Base-by-base conservation (phyloP, 2,888 invertebrate genomes). In the Zygogramma bicolorata region DNA sequence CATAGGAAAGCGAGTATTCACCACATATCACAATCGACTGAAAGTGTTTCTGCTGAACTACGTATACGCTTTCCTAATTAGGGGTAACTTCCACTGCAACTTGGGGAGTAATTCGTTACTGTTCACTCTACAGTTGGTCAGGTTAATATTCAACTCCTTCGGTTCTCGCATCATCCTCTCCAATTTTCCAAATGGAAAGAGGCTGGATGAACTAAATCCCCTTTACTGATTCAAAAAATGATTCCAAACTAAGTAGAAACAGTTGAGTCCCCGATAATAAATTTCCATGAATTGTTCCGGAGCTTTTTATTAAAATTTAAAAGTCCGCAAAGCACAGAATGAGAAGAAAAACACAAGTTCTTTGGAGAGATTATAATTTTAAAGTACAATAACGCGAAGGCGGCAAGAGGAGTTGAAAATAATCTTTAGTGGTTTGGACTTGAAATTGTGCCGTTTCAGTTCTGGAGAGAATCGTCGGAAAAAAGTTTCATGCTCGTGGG, bases 321-420 rank as follows among this genome's bases (percentile, higher is more conserved):
- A 57, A 71, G 38, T 59, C 70, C 61, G 66, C 46, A 61, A 66
- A 25, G 60, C 1, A 62, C 20, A 25, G 40, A 49, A 68, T 58
- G 40, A 40, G 60, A 46, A 65, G 59, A 53, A 63, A 63, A 68
- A 65, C 25, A 29, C 8, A n/a, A 46, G 46, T 31, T 25, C 60
- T 68, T 60, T 63, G 29, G 31, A 22, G 59, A 63, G 65, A 68
- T 72, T 72, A 72, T 68, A 68, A 68, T 72, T 72, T 72, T 40
- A 65, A 63, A 63, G 60, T 71, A 68, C 68, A 65, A 46, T 65
- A 49, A 72, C 46, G 65, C 42, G 63, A 68, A 60, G 29, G 49
- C 42, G 66, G 38, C 38, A 53, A 59, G 38, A 29, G 59, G 34
- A 71, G 49, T 27, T 34, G 13, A 49, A 60, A 58, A 60, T 42